These are phyloP conservation scores for Calliphora vicina DNA, from an alignment of 1,140 invertebrate species.

Conservation along the genomic window DNA sequence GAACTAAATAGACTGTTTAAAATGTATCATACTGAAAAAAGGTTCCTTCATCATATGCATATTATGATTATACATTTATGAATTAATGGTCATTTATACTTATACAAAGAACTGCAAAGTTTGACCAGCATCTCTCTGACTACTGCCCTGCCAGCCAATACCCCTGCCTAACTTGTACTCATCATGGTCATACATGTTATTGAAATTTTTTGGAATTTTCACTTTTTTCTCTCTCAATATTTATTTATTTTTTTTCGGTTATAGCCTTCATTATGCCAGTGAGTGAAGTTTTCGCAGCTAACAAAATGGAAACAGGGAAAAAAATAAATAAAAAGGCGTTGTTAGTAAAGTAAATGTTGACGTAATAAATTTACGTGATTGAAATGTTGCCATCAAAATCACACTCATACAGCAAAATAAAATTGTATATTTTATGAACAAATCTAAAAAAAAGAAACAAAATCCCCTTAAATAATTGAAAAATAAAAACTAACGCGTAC, in stretches of 20 bases:
- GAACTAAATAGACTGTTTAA: no score
- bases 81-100: not conserved
- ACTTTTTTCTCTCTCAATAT: slow-evolving; percentile 22
- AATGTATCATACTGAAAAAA: not conserved
- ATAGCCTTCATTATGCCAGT: not conserved
- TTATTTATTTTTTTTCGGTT: not conserved
- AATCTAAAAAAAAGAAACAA: not conserved
- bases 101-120: not conserved
- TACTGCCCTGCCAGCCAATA: no score
- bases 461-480: not conserved
- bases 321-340: slow-evolving; percentile 19
- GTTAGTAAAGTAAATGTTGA: slow-evolving; percentile 59
- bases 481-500: not conserved
- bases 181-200: not conserved
- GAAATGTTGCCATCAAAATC: slow-evolving; percentile 54
- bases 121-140: not conserved
- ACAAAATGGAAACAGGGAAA: not conserved
- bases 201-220: slow-evolving; percentile 36
- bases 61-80: not conserved
- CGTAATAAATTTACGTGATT: slow-evolving; percentile 64
- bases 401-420: not conserved
- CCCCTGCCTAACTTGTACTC: no score
- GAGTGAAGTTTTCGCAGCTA: not conserved
- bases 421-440: not conserved
- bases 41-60: not conserved